Base-by-base conservation (phyloP, 2,113 vertebrate species). In the Struthidea cinerea region DNA sequence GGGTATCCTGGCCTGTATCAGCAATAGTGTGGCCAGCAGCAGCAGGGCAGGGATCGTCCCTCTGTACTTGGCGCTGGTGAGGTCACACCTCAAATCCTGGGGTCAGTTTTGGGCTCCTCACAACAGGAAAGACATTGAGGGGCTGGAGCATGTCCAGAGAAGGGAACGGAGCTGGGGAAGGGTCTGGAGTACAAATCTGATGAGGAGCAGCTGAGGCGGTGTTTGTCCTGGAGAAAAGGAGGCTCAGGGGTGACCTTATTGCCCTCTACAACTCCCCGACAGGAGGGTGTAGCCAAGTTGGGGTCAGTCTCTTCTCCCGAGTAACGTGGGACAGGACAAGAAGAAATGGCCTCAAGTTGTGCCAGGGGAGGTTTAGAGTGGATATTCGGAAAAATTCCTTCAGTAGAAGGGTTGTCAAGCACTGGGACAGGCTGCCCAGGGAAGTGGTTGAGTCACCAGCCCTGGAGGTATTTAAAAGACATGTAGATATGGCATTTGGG, bases 1-100 rank as follows among this genome's bases (percentile, higher is more conserved):
- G 4, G 7, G 35, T 2, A 42, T 63, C 55, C 37, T 64, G 67
- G 12, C 12, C 2, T 49, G 1, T 30, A 5, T 14, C 42, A 74
- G 71, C 3, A 46, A 3, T 0, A 6, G 15, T 10, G 44, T 44
- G 61, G 6, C 7, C 56, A 75, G 32, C 18, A 71, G 42, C 21
- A 50, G 2, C 12, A 44, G 10, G 44, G 23, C 3, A 23, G 32
- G 3, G 55, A n/a, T 10, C 2, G 16, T 7, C 1, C 9, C 24
- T 30, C 30, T 47, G 33, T 4, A 23, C 37, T 75, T 0, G 0
- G 28, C 28, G 16, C 33, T 35, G 41, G 3, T 78, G 35, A 24
- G 26, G 65, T 7, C 3, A 3, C 20, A 52, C 16, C 60, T 68
- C 2, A 1, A 26, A 32, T 12, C 6, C 33, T 83, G 65, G 2